Evolutionary conservation across 2,888 invertebrate genomes (phyloP).

Genomic region (Apotomis capreana): DNA sequence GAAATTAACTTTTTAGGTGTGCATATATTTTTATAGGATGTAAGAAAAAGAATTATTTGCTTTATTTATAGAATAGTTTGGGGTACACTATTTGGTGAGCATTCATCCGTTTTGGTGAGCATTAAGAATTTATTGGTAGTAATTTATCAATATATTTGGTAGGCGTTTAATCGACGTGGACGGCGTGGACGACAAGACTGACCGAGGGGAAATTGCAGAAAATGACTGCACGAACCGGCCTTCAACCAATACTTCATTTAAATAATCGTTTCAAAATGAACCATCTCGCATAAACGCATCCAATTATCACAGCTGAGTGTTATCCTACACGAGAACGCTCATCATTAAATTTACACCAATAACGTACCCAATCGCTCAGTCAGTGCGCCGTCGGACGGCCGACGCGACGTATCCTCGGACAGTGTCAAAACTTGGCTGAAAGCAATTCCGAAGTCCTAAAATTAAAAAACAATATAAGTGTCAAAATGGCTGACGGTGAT

Average conservation of each 20-base stretch:
- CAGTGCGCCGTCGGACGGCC: conserved; percentile 64
- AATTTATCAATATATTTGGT: no score
- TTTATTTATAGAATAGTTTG: no score
- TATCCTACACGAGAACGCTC: conserved; percentile 67
- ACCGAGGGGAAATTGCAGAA: no score
- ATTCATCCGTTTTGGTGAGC: no score
- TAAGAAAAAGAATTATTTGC: no score
- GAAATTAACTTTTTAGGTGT: no score
- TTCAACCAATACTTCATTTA: background rate
- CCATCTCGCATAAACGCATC: conserved; percentile 58
- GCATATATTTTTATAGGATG: no score
- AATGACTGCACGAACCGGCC: background rate
- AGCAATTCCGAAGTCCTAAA: conserved; percentile 10
- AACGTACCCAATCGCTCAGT: conserved; percentile 63
- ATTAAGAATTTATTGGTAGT: no score
- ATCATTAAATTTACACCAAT: conserved; percentile 75
- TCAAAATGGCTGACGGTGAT: conserved; percentile 74
- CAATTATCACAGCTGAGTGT: conserved; percentile 75
- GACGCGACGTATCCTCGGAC: conserved; percentile 28
- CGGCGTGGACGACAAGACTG: no score
- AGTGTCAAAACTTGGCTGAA: conserved; percentile 14
- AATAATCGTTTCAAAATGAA: conserved; percentile 19
- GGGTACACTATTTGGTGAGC: no score
- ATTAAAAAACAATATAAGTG: conserved; percentile 27
- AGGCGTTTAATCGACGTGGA: no score